Evolutionary conservation across 2,113 vertebrate species (phyloP).

Genomic region (Monopterus albus): DNA sequence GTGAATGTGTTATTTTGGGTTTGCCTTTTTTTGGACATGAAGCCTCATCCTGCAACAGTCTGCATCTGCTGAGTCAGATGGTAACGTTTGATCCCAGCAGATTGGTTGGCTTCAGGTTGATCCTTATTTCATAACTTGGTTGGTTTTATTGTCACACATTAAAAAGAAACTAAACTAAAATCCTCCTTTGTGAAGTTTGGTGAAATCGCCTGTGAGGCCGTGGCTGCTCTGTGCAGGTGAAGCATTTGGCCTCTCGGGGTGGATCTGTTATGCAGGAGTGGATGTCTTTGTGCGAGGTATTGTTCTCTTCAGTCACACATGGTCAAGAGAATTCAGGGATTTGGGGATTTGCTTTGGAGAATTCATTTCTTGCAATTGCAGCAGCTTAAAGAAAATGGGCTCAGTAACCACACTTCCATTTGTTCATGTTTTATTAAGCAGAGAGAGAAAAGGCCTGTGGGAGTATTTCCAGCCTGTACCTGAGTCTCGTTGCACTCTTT

Average conservation of each 20-base stretch:
- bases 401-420: conserved; percentile 11
- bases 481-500: conserved; percentile 21
- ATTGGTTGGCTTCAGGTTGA: conserved; percentile 50
- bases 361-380: conserved; percentile 33
- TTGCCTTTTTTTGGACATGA: conserved; percentile 28
- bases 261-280: conserved; percentile 31
- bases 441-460: neutral
- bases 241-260: conserved; percentile 1
- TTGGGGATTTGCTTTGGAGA: conserved; percentile 56
- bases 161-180: too few species aligned
- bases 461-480: conserved; percentile 2
- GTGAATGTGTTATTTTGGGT: too few species aligned
- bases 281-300: conserved; percentile 18
- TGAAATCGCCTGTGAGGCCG: neutral
- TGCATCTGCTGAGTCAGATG: conserved; percentile 58
- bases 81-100: conserved; percentile 45
- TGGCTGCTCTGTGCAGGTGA: neutral
- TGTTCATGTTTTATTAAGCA: conserved; percentile 48
- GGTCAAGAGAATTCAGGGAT: conserved; percentile 61
- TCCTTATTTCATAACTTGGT: conserved; percentile 22
- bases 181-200: neutral
- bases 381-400: conserved; percentile 27
- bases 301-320: conserved; percentile 26
- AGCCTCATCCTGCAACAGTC: conserved; percentile 38
- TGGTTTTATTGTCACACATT: neutral